phyloP scores from a whole-genome alignment of 2,797 vertebrate genomes.

The Pristis pectinata region DNA sequence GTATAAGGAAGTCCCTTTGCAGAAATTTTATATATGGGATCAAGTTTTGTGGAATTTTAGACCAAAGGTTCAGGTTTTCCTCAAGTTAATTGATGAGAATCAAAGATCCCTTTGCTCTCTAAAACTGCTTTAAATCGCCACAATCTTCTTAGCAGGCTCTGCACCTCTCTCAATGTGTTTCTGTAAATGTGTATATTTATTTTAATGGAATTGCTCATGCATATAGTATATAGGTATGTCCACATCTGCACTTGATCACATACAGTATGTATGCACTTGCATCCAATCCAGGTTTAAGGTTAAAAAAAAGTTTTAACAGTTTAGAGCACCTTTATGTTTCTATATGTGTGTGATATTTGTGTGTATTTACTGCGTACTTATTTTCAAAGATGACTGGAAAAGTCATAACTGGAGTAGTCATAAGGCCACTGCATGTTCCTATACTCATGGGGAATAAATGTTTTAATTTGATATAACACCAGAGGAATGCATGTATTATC shows the following conservation, averaged over 20 bases:
- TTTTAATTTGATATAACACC: neutral
- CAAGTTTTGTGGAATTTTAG: neutral
- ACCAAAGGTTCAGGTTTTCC: neutral
- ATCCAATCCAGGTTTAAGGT: neutral
- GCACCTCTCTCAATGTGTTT: neutral
- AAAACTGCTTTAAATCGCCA: neutral
- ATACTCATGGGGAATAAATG: neutral
- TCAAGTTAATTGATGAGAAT: neutral
- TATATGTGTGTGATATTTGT: neutral
- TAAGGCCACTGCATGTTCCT: neutral
- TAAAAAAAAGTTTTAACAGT: neutral
- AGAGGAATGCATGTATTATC: neutral
- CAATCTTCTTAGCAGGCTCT: neutral
- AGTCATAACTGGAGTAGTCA: neutral
- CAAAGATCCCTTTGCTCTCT: neutral
- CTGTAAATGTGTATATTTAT: neutral
- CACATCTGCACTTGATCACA: neutral
- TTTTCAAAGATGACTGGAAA: neutral
- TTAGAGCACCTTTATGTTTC: neutral
- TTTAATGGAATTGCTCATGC: neutral
- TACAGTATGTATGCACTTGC: neutral
- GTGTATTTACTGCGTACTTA: neutral
- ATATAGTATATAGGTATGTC: neutral
- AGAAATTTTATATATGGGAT: neutral
- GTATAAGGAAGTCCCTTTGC: neutral